Evolutionary conservation across 2,113 vertebrate genomes (phyloP).

Genomic region (Syngnathoides biaculeatus): DNA sequence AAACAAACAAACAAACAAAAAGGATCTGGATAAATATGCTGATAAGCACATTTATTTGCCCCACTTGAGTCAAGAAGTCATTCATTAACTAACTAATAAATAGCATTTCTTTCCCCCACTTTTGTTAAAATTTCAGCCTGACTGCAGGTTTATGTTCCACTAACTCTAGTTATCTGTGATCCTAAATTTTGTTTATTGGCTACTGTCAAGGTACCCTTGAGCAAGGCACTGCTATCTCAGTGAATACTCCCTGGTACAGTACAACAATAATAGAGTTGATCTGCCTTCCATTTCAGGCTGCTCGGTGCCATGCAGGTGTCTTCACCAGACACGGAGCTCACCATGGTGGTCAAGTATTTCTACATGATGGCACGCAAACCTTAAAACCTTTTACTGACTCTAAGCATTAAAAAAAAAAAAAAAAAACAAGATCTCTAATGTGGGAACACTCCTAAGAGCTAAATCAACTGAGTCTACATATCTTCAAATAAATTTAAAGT

Average conservation of each 20-base stretch:
- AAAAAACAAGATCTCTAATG: not conserved
- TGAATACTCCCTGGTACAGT: not conserved
- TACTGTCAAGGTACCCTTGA: too few relatives aligned
- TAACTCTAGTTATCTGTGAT: too few relatives aligned
- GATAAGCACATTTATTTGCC: too few relatives aligned
- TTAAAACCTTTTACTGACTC: not conserved
- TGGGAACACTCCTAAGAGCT: not conserved
- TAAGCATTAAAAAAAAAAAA: not conserved
- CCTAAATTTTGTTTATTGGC: not conserved
- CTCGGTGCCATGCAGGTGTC: constrained; percentile 47
- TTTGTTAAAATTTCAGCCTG: too few relatives aligned
- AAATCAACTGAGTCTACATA: not conserved
- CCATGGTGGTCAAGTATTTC: constrained; percentile 52
- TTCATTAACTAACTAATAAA: too few relatives aligned
- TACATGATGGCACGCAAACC: constrained; percentile 56
- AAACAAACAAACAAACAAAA: too few relatives aligned
- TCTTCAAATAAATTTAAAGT: not conserved
- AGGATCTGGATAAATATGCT: too few relatives aligned
- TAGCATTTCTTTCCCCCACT: too few relatives aligned
- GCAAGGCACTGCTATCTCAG: too few relatives aligned
- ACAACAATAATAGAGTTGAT: not conserved
- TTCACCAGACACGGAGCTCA: constrained; percentile 48
- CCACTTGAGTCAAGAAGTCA: too few relatives aligned
- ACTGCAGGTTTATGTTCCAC: too few relatives aligned
- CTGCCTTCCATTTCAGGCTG: constrained; percentile 40